Conservation (phyloP, 2,113 vertebrate genomes). For the Rhinichthys klamathensis region DNA sequence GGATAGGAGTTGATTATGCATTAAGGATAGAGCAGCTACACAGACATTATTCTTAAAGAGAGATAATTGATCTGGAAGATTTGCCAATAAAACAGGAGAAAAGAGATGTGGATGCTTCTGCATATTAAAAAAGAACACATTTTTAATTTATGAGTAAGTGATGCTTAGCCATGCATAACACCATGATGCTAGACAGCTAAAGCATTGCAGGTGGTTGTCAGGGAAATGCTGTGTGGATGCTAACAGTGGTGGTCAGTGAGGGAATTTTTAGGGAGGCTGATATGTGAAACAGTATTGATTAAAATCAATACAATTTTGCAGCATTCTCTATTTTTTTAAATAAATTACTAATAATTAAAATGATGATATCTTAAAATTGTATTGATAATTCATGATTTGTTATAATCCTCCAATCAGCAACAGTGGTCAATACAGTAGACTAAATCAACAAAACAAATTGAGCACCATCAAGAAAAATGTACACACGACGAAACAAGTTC, state of each 20-base stretch:
- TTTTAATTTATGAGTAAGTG: background rate
- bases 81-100: background rate
- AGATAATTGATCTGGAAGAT: background rate
- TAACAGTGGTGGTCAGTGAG: background rate
- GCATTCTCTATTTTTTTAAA: too few relatives aligned
- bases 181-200: background rate
- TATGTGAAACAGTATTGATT: too few relatives aligned
- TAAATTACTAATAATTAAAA: too few relatives aligned
- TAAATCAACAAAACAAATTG: too few relatives aligned
- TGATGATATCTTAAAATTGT: background rate
- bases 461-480: too few relatives aligned
- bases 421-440: too few relatives aligned
- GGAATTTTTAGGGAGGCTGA: too few relatives aligned
- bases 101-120: background rate
- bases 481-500: too few relatives aligned
- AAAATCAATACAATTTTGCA: too few relatives aligned
- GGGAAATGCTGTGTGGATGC: rapidly evolving
- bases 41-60: background rate
- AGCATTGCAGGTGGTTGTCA: background rate
- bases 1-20: background rate
- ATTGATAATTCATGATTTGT: background rate
- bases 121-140: background rate
- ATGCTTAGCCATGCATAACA: background rate
- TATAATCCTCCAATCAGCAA: background rate
- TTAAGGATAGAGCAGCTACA: background rate